Conservation (phyloP, 2,888 invertebrate species). For the Schrankia costaestrigalis region DNA sequence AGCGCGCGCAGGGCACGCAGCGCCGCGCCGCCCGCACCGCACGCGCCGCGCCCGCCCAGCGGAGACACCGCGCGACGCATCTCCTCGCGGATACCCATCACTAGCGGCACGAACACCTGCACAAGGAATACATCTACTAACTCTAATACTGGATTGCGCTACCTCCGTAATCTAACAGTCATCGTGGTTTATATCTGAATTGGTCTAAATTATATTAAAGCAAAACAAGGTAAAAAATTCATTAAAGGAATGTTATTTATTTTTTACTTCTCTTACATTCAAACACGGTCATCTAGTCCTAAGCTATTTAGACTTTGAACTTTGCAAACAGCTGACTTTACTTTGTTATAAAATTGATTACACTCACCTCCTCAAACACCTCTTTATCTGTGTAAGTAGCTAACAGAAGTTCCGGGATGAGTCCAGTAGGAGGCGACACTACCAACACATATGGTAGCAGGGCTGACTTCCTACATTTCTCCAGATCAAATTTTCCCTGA, state of each 20-base stretch:
- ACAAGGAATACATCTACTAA: background rate
- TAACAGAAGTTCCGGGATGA: conserved; percentile 84
- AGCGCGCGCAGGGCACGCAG: conserved; percentile 88
- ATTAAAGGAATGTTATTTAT: too few species aligned
- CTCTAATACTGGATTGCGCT: too few species aligned
- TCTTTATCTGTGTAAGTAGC: conserved; percentile 82
- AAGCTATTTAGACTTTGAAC: too few species aligned
- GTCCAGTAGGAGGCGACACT: conserved; percentile 87
- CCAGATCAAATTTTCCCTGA: conserved; percentile 76
- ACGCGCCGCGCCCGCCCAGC: conserved; percentile 84
- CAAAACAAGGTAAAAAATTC: too few species aligned
- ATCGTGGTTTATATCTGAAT: too few species aligned
- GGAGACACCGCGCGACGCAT: conserved; percentile 86
- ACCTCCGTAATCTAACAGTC: too few species aligned
- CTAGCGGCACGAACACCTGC: conserved; percentile 68
- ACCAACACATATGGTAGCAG: conserved; percentile 85
- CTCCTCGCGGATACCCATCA: conserved; percentile 71
- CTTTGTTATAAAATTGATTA: background rate
- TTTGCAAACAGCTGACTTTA: background rate
- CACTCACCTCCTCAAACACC: conserved; percentile 75
- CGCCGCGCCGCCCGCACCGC: conserved; percentile 85
- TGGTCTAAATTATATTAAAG: too few species aligned
- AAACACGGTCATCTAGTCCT: too few species aligned
- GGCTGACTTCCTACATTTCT: conserved; percentile 81
- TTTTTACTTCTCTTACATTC: too few species aligned